Evolutionary conservation across 2,888 invertebrate species (phyloP).

Genomic region (Standfussiana lucernea): DNA sequence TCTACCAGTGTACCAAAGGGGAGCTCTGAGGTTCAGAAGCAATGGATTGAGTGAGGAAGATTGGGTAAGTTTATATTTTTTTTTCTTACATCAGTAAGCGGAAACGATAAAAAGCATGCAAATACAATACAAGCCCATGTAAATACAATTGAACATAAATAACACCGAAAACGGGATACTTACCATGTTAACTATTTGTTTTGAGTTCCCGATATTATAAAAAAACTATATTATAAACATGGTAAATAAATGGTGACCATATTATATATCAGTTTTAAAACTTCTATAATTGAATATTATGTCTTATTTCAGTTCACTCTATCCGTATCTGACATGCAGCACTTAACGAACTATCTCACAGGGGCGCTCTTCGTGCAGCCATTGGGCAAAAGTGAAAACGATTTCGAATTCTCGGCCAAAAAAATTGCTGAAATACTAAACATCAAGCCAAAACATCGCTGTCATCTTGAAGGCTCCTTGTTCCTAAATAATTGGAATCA

Average conservation of each 20-base stretch:
- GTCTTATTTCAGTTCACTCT: slow-evolving; percentile 74
- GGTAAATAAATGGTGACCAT: too few species aligned
- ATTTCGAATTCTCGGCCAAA: slow-evolving; percentile 88
- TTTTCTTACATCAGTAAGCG: neutral
- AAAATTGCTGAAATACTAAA: slow-evolving; percentile 91
- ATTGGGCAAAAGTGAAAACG: slow-evolving; percentile 61
- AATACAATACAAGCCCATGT: neutral
- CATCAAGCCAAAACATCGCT: slow-evolving; percentile 86
- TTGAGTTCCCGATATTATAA: too few species aligned
- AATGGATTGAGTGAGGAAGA: slow-evolving; percentile 78
- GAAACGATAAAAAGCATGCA: neutral
- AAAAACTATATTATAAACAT: too few species aligned
- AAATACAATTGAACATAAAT: neutral
- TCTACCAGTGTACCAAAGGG: slow-evolving; percentile 85
- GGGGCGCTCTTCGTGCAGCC: slow-evolving; percentile 37
- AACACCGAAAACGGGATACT: too few species aligned
- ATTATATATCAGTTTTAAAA: too few species aligned
- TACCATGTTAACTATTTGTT: too few species aligned
- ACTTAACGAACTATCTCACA: slow-evolving; percentile 74
- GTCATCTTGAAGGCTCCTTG: slow-evolving; percentile 91
- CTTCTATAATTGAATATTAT: too few species aligned
- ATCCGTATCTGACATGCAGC: slow-evolving; percentile 82
- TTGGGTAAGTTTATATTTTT: slow-evolving; percentile 70
- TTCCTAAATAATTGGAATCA: slow-evolving; percentile 83
- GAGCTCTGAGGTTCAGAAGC: slow-evolving; percentile 73